Evolutionary conservation across 2,888 invertebrate genomes (phyloP).

Genomic region (Eristalis intricaria): DNA sequence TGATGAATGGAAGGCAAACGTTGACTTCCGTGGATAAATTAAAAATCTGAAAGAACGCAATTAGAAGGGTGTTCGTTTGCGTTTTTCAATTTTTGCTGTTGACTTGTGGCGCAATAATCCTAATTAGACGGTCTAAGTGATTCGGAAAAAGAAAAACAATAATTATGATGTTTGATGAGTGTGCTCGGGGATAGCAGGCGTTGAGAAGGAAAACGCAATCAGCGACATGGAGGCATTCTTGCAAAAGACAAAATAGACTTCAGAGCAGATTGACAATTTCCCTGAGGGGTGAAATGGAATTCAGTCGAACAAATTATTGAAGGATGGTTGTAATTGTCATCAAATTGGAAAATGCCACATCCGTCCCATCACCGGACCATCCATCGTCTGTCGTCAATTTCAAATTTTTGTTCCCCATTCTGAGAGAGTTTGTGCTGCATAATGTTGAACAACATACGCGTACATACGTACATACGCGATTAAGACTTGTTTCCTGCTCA

Average conservation of each 20-base stretch:
- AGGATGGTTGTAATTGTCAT: too few species aligned
- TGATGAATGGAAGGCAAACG: conserved; percentile 64
- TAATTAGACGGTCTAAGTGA: conserved; percentile 25
- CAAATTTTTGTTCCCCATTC: too few species aligned
- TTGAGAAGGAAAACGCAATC: not conserved
- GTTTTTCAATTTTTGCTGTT: conserved; percentile 14
- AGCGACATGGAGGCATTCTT: not conserved
- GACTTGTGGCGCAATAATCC: conserved; percentile 6
- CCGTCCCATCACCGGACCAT: too few species aligned
- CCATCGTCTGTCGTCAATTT: too few species aligned
- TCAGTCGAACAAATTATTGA: too few species aligned
- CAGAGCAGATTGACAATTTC: not conserved
- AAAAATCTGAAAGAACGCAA: conserved; percentile 6
- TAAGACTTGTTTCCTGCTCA: too few species aligned
- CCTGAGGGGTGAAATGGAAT: not conserved
- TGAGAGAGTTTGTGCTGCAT: too few species aligned
- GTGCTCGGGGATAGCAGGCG: not conserved
- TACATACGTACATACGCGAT: too few species aligned
- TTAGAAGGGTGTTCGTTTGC: not conserved
- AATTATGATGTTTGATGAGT: not conserved
- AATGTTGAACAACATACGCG: too few species aligned
- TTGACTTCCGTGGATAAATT: conserved; percentile 61
- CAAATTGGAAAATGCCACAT: too few species aligned
- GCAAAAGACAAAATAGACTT: not conserved
- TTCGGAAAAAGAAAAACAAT: not conserved